Evolutionary conservation across 2,113 vertebrate genomes (phyloP).

Genomic region (Etheostoma spectabile): DNA sequence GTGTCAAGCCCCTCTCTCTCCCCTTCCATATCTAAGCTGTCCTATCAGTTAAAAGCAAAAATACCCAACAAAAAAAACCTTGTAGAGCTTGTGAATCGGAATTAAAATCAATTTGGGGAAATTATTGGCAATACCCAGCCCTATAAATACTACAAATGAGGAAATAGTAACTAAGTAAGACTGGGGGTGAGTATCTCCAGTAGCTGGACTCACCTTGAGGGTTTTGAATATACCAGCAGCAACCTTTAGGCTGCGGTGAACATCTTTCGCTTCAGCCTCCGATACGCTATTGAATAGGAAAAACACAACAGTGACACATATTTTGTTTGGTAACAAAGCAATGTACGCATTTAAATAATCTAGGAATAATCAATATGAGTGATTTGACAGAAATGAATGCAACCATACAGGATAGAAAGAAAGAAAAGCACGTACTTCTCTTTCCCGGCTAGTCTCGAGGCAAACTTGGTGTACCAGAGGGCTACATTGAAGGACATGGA

Average conservation of each 20-base stretch:
- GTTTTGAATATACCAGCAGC: constrained; percentile 97
- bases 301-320: neutral
- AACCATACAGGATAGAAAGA: neutral
- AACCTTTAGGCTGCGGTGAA: constrained; percentile 94
- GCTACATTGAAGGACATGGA: constrained; percentile 98
- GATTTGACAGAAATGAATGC: neutral
- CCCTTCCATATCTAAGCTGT: too few relatives aligned
- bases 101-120: too few relatives aligned
- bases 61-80: too few relatives aligned
- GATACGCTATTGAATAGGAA: constrained; percentile 86
- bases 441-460: constrained; percentile 95
- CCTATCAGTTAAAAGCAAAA: too few relatives aligned
- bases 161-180: neutral
- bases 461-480: constrained; percentile 97
- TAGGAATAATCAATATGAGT: neutral
- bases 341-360: neutral
- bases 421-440: constrained; percentile 87
- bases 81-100: too few relatives aligned
- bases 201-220: constrained; percentile 88
- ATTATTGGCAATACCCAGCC: too few relatives aligned
- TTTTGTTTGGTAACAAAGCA: neutral
- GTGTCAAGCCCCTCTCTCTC: too few relatives aligned
- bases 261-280: constrained; percentile 96
- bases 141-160: neutral
- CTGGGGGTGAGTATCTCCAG: neutral